Evolutionary conservation across 2,113 vertebrate genomes (phyloP).

Genomic region (Stigmatopora argus): DNA sequence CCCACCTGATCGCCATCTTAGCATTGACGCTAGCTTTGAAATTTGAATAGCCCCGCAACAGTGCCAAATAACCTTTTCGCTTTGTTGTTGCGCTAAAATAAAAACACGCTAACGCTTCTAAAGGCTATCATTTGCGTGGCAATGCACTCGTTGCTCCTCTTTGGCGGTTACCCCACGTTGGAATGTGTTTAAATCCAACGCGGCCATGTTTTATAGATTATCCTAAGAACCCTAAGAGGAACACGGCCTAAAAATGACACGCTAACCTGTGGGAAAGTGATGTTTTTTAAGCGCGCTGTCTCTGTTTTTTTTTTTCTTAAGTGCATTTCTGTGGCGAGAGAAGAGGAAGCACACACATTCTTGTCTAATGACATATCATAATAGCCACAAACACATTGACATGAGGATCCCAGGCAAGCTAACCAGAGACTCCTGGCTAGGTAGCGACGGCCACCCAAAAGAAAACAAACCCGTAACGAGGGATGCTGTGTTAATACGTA

Average conservation of each 20-base stretch:
- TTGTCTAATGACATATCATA: constrained; percentile 50
- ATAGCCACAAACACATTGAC: constrained; percentile 41
- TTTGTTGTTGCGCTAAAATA: background rate
- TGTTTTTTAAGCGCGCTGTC: constrained; percentile 38
- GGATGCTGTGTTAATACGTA: background rate
- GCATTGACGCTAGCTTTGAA: constrained; percentile 10
- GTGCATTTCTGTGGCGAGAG: constrained; percentile 39
- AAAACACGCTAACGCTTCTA: background rate
- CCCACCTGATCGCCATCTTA: constrained; percentile 51
- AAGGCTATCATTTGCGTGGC: constrained; percentile 2
- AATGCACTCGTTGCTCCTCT: background rate
- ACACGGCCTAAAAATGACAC: constrained; percentile 40
- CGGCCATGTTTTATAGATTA: constrained; percentile 34
- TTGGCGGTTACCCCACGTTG: constrained; percentile 1
- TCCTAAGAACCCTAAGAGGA: constrained; percentile 34
- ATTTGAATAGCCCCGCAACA: background rate
- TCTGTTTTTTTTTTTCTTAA: constrained; percentile 8
- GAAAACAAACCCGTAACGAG: background rate
- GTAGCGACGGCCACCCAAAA: background rate
- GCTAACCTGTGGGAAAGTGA: constrained; percentile 48
- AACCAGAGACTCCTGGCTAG: constrained; percentile 1
- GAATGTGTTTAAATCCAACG: constrained; percentile 22
- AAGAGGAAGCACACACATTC: constrained; percentile 50
- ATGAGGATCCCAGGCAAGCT: constrained; percentile 25
- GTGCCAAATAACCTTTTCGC: background rate